A percentile compares a stretch with the other conserved stretches of the same genome.
Evolutionary conservation across 2,113 vertebrate species (phyloP).

Genomic region (Microtus ochrogaster): DNA sequence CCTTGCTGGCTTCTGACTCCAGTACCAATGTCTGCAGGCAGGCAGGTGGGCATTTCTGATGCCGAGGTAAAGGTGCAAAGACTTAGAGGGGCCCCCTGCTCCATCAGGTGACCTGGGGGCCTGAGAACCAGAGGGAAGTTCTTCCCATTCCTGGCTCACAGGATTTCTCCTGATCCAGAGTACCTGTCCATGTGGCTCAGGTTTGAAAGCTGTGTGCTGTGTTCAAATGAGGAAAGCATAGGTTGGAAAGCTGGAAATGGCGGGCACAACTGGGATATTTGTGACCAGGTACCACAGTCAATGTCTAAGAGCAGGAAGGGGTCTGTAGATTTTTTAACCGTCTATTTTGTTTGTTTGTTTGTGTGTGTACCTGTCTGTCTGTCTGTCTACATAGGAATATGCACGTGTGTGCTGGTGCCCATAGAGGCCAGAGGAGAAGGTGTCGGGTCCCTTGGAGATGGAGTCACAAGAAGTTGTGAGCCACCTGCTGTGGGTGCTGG

Average conservation of each 20-base stretch:
- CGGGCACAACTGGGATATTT: rapidly evolving
- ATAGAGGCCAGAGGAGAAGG: no score
- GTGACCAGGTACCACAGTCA: rapidly evolving
- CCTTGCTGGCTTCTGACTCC: neutral
- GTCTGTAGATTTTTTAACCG: neutral
- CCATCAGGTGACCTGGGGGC: rapidly evolving
- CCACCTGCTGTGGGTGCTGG: no score
- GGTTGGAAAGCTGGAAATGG: neutral
- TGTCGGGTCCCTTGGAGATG: neutral
- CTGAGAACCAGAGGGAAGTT: neutral
- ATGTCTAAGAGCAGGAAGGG: neutral
- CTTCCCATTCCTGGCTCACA: neutral
- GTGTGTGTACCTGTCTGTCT: neutral
- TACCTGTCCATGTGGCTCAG: neutral
- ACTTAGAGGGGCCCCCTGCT: neutral
- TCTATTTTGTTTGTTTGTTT: neutral
- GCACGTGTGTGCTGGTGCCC: neutral
- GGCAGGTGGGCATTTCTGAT: no score
- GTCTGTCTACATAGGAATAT: neutral
- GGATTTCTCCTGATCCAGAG: neutral
- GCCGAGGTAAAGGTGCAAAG: neutral
- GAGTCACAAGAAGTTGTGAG: neutral
- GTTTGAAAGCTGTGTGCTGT: neutral
- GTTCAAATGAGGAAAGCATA: neutral
- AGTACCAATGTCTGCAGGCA: no score